These are phyloP conservation scores for Enteromius mattozi DNA, from an alignment of 2,797 vertebrate genomes.

Conservation along the genomic window DNA sequence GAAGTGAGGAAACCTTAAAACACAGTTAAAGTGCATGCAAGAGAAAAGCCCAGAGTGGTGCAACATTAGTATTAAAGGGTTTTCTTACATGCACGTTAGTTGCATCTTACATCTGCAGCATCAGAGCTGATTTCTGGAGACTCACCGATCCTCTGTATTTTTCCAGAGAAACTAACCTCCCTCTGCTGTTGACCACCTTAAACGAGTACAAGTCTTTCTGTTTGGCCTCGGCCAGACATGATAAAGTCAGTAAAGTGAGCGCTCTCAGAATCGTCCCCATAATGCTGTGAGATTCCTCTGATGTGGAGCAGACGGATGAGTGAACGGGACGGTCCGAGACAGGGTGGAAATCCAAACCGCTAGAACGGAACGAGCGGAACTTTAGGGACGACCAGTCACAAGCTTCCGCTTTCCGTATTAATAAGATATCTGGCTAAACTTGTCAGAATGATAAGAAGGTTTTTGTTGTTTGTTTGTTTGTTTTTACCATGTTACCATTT, in stretches of 20 bases:
- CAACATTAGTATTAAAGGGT: neutral
- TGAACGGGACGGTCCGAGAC: neutral
- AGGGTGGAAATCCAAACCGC: neutral
- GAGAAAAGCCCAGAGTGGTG: neutral
- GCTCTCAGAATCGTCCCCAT: conserved; percentile 71
- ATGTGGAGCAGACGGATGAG: neutral
- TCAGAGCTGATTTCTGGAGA: conserved; percentile 52
- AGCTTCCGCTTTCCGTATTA: neutral
- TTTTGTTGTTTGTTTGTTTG: no score
- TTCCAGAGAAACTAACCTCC: conserved; percentile 92
- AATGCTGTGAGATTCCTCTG: conserved; percentile 2
- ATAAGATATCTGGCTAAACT: neutral
- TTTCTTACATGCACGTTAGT: conserved; percentile 45
- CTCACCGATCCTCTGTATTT: conserved; percentile 98
- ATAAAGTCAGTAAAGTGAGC: conserved; percentile 71
- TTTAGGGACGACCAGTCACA: neutral
- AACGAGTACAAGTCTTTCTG: conserved; percentile 91
- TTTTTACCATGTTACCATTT: no score
- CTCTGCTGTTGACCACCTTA: conserved; percentile 93
- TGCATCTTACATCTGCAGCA: neutral
- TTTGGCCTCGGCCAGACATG: conserved; percentile 73
- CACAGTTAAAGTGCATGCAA: neutral
- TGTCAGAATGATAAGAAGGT: neutral
- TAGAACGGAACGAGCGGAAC: neutral
- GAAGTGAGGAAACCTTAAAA: neutral